Conservation (phyloP, 92 coral and sea anemone genomes). For the Chrysogorgia sp. region DNA sequence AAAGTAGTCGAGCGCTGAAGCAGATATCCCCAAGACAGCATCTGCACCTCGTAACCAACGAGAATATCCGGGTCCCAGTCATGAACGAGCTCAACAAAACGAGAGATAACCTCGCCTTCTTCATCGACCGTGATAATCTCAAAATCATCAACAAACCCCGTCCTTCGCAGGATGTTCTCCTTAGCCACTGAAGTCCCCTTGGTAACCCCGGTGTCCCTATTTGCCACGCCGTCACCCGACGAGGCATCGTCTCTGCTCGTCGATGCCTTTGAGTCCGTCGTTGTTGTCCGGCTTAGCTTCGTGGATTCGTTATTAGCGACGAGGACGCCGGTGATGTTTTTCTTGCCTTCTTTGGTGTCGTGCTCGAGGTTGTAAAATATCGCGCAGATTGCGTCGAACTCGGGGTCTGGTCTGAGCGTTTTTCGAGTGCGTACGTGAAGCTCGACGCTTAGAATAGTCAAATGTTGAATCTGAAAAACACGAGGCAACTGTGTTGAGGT, state of each 20-base stretch:
- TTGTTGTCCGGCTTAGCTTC: slow-evolving; percentile 16
- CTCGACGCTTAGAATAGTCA: slow-evolving; percentile 86
- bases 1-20: slow-evolving; percentile 81
- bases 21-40: slow-evolving; percentile 96
- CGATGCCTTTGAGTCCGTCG: slow-evolving; percentile 33
- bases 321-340: slow-evolving; percentile 72
- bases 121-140: slow-evolving; percentile 66
- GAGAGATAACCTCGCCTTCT: slow-evolving; percentile 75
- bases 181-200: neutral
- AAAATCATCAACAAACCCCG: slow-evolving; percentile 27
- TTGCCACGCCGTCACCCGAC: neutral
- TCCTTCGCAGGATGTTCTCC: neutral
- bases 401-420: slow-evolving; percentile 85
- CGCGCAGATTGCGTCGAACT: slow-evolving; percentile 92
- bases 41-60: slow-evolving; percentile 90
- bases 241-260: slow-evolving; percentile 1
- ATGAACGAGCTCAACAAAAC: slow-evolving; percentile 67
- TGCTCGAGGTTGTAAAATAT: slow-evolving; percentile 86
- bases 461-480: slow-evolving; percentile 73
- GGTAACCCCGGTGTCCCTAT: neutral
- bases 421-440: slow-evolving; percentile 89
- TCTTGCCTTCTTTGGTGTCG: slow-evolving; percentile 63
- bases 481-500: neutral
- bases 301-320: slow-evolving; percentile 79
- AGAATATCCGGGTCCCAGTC: slow-evolving; percentile 94